phyloP scores from a whole-genome alignment of 2,113 vertebrate genomes.

The Cinclus cinclus region DNA sequence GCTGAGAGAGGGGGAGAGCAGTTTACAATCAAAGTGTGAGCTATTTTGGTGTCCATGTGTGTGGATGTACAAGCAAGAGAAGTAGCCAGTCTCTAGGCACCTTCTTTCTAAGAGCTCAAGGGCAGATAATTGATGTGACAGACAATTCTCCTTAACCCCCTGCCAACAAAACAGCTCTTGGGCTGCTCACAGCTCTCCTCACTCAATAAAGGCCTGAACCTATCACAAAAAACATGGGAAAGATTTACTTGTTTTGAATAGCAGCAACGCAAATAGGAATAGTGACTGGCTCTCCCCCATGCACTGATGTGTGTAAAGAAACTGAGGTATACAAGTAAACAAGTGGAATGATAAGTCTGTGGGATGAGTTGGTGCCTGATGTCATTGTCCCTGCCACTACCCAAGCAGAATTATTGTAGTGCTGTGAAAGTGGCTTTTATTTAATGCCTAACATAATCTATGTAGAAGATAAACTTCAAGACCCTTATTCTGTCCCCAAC shows the following conservation, averaged over 20 bases:
- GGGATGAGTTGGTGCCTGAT: neutral
- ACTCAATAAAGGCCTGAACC: conserved; percentile 23
- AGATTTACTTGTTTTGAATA: conserved; percentile 50
- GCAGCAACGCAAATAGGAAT: neutral
- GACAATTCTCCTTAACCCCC: conserved; percentile 45
- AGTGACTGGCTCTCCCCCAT: neutral
- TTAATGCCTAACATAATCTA: neutral
- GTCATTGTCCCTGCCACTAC: neutral
- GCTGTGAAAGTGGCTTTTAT: neutral
- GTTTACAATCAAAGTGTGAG: conserved; percentile 37
- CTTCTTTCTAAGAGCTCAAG: conserved; percentile 50
- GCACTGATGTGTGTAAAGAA: neutral
- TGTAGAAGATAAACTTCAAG: neutral
- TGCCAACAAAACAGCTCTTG: conserved; percentile 49
- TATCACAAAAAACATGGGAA: conserved; percentile 29
- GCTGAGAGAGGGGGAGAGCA: conserved; percentile 42
- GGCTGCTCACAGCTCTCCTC: conserved; percentile 29
- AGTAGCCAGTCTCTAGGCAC: conserved; percentile 24
- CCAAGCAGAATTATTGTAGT: neutral
- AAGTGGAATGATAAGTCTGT: neutral
- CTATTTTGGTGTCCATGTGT: conserved; percentile 43
- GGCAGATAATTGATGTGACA: conserved; percentile 70
- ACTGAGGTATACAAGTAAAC: neutral
- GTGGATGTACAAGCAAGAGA: conserved; percentile 40
- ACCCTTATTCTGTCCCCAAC: neutral